phyloP scores from a whole-genome alignment of 2,797 vertebrate species.

The Lemur catta region DNA sequence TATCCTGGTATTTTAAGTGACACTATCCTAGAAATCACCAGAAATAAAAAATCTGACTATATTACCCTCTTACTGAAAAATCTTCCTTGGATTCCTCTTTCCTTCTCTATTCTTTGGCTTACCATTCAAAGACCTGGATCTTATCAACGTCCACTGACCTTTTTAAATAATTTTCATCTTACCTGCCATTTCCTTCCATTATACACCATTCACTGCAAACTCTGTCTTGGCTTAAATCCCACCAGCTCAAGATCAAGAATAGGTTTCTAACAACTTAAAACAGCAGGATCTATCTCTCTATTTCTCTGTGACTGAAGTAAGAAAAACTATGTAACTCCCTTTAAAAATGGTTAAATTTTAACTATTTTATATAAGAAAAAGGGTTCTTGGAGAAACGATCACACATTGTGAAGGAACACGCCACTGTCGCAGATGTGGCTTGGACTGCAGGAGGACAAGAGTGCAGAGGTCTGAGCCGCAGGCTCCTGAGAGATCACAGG shows the following conservation, averaged over 20 bases:
- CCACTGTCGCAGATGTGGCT: background rate
- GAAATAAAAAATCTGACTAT: background rate
- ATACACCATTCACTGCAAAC: background rate
- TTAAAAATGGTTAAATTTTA: background rate
- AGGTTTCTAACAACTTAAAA: background rate
- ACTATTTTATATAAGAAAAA: background rate
- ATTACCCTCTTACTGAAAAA: background rate
- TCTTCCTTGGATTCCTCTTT: background rate
- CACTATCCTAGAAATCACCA: background rate
- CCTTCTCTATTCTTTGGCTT: background rate
- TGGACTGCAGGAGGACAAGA: background rate
- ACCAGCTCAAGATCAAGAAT: background rate
- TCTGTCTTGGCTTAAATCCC: background rate
- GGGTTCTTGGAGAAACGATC: background rate
- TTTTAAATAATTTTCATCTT: background rate
- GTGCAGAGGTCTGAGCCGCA: background rate
- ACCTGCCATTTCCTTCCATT: background rate
- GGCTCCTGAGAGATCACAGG: background rate
- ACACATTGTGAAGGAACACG: background rate
- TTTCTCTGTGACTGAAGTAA: background rate
- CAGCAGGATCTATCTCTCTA: background rate
- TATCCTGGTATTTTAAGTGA: background rate
- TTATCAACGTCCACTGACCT: background rate
- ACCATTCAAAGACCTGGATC: background rate
- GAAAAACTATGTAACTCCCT: background rate